Base-by-base conservation (phyloP, 2,888 invertebrate genomes). In the Thumatha senex region DNA sequence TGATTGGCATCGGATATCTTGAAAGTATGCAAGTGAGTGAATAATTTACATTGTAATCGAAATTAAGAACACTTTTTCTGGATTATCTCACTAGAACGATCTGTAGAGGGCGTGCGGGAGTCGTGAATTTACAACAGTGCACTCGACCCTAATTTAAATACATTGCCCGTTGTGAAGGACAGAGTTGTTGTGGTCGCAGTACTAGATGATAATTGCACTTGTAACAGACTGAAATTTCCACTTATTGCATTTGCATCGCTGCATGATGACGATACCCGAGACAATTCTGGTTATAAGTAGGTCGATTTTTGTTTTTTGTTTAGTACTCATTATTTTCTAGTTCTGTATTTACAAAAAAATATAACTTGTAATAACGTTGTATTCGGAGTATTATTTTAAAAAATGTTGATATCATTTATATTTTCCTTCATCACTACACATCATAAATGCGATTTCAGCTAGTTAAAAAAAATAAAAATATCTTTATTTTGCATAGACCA, bases 121-220 rank as follows among this genome's bases (percentile, higher is more conserved):
- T 51, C 51, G 9, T 45, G 48, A 69, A 65, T 66, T 72, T 65
- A 74, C 69, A 56, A 67, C 67, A 46, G 58, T 57, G 70, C 64
- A 63, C 70, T 69, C 58, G 58, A 57, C 61, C 70, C 68, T 75
- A 73, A 80, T 81, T 81, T 78, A 72, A 80, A 80, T 80, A 79
- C 78, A 80, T 82, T 75, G 71, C 72, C 60, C 61, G 69, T 68
- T 63, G 61, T 61, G 53, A 63, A 72, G 67, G 68, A 61, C 53
- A 55, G 41, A 44, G 54, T 45, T 51, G 43, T 30, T 50, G 46
- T 44, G 41, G 58, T 47, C 40, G 51, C 40, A 48, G 57, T 67
- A 33, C 49, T 46, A 50, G 49, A 64, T 36, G 49, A 40, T 67
- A 67, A 67, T 62, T 64, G 58, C 44, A 64, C 57, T 58, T 46